Base-by-base conservation (phyloP, 2,888 invertebrate genomes). In the Chaitophorus viminalis region DNA sequence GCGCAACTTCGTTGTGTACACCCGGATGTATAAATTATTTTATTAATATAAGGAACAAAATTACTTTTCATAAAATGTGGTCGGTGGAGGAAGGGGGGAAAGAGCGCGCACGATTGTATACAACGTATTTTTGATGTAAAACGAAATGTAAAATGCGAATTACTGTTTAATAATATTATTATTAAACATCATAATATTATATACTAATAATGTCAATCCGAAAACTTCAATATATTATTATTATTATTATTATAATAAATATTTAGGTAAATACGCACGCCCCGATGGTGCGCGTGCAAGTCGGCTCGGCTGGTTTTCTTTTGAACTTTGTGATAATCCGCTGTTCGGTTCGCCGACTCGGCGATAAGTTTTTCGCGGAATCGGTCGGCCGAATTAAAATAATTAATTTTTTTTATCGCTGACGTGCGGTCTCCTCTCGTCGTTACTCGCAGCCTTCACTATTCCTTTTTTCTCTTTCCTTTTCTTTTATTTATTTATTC, bases 381-480 rank as follows among this genome's bases (percentile, higher is more conserved):
- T 54, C 78, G 54, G 25, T 78, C 78, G 54, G 33, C 25, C 78
- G 78, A 33, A 78, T 78, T 31, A 78, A 78, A 78, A 78, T 78
- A 78, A 78, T 78, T 78, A 78, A 77, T 77, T 60, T 78, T 78
- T 75, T 77, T 52, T 70, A 70, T 54, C 54, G 33, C 54, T 33
- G 33, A 33, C 78, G 25, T 25, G 60, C 60, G 60, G 18, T 60
- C 60, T 21, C 60, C 21, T 60, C 60, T 14, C 25, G 60, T 25
- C 60, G 25, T 9, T 25, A 9, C 76, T 46, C 39, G 39, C 39
- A 39, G 76, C 9, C 39, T 46, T 76, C 46, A 3, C 46, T 46
- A 11, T 46, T 46, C 46, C 8, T 14, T 46, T 46, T 46, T 46
- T 9, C 46, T 14, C 14, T 46, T 14, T 46, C 46, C 46, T 46